phyloP scores from a whole-genome alignment of 2,113 vertebrate species.

The Hippolais icterina region DNA sequence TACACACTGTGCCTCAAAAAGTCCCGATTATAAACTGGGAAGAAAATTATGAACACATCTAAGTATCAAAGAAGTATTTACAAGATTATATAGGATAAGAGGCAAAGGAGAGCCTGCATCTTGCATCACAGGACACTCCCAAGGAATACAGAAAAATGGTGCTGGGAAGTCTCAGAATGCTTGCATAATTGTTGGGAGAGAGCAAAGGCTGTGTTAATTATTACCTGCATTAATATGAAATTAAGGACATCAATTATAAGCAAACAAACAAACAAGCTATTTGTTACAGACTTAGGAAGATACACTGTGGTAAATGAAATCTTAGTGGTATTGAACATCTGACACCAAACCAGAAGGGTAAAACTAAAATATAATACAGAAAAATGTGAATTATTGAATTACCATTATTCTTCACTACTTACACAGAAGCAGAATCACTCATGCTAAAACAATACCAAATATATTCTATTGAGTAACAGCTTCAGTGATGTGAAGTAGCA shows the following conservation, averaged over 20 bases:
- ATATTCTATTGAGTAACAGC: neutral
- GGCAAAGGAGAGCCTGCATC: neutral
- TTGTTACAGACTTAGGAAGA: neutral
- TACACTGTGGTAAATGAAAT: neutral
- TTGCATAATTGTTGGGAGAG: neutral
- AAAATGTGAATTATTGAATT: neutral
- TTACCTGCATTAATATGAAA: neutral
- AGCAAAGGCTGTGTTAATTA: neutral
- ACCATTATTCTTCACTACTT: neutral
- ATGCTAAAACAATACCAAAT: neutral
- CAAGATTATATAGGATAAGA: neutral
- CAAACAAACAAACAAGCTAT: neutral
- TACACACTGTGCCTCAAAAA: neutral
- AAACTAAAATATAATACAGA: neutral
- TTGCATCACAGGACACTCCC: neutral
- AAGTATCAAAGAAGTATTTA: neutral
- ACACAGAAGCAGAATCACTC: neutral
- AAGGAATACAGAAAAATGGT: neutral
- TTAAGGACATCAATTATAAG: neutral
- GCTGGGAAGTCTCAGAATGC: neutral
- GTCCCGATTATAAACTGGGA: neutral
- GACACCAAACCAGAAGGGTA: neutral
- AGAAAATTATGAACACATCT: neutral
- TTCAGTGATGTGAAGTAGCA: neutral
- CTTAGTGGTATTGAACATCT: neutral